Evolutionary conservation across 2,888 invertebrate genomes (phyloP).

Genomic region (Drosophila cognata): DNA sequence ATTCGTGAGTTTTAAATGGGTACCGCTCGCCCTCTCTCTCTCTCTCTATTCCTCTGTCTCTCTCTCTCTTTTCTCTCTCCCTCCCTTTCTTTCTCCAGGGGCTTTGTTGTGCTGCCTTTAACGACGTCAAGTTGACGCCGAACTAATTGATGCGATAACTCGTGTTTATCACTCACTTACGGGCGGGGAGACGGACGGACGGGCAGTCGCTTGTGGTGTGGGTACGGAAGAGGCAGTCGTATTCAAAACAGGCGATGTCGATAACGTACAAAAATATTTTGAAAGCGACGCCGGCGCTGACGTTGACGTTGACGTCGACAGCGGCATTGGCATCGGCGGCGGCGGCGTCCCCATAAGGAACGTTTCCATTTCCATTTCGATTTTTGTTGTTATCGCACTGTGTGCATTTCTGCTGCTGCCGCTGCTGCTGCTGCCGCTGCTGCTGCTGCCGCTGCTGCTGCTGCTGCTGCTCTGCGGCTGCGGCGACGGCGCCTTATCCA

Average conservation of each 20-base stretch:
- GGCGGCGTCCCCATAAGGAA: slow-evolving; percentile 44
- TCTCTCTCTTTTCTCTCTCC: slow-evolving; percentile 2
- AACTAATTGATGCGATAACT: slow-evolving; percentile 81
- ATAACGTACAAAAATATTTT: slow-evolving; percentile 68
- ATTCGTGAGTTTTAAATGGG: slow-evolving; percentile 24
- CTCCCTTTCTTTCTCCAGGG: slow-evolving; percentile 3
- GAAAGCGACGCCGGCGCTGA: slow-evolving; percentile 49
- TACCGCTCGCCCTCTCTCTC: background rate
- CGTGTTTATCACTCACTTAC: slow-evolving; percentile 79
- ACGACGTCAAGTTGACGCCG: slow-evolving; percentile 80
- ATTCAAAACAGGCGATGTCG: slow-evolving; percentile 62
- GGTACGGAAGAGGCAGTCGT: slow-evolving; percentile 29
- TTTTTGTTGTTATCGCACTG: slow-evolving; percentile 61
- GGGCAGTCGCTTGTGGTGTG: slow-evolving; percentile 1
- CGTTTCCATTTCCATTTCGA: slow-evolving; percentile 64
- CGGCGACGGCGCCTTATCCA: slow-evolving; percentile 53
- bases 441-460: background rate
- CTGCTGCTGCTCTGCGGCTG: background rate
- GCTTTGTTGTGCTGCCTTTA: slow-evolving; percentile 63
- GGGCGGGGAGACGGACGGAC: slow-evolving; percentile 36
- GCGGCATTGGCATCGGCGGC: slow-evolving; percentile 20
- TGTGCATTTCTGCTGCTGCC: slow-evolving; percentile 66
- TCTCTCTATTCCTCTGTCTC: slow-evolving; percentile 2
- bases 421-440: slow-evolving; percentile 4
- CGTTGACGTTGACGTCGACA: slow-evolving; percentile 6